Evolutionary conservation across 92 coral and sea anemone species (phyloP).

Genomic region (Bergia puertoricense): DNA sequence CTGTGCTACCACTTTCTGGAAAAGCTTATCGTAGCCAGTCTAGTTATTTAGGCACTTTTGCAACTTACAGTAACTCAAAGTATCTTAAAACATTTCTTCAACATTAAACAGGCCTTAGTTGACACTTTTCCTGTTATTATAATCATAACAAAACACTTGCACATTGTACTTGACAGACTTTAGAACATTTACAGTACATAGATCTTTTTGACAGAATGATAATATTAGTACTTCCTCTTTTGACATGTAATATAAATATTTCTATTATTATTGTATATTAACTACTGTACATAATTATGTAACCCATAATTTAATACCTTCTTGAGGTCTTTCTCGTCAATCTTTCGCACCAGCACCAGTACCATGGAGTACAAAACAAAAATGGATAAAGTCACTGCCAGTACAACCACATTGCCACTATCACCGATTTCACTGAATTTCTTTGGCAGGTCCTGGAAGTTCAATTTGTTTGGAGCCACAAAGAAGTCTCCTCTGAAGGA

Average conservation of each 20-base stretch:
- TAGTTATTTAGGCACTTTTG: too few relatives aligned
- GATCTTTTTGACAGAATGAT: not conserved
- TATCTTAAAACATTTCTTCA: too few relatives aligned
- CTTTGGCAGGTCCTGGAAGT: too few relatives aligned
- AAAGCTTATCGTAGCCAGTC: too few relatives aligned
- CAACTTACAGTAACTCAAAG: too few relatives aligned
- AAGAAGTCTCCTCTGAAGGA: too few relatives aligned
- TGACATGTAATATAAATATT: constrained; percentile 1
- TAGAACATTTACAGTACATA: not conserved
- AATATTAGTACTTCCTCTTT: constrained; percentile 12
- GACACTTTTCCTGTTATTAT: not conserved
- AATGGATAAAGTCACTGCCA: constrained; percentile 7
- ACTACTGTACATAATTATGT: constrained; percentile 13
- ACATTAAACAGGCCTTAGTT: not conserved
- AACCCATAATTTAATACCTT: constrained; percentile 12
- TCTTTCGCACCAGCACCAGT: constrained; percentile 17
- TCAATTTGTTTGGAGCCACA: too few relatives aligned
- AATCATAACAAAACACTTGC: not conserved
- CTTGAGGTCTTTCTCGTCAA: constrained; percentile 12
- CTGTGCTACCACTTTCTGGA: too few relatives aligned
- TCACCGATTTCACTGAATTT: not conserved
- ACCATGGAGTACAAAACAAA: constrained; percentile 14
- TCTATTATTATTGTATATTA: constrained; percentile 3
- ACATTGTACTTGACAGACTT: not conserved
- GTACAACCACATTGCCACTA: constrained; percentile 15